phyloP scores from a whole-genome alignment of 2,888 invertebrate genomes.

The Coelinius sp. region DNA sequence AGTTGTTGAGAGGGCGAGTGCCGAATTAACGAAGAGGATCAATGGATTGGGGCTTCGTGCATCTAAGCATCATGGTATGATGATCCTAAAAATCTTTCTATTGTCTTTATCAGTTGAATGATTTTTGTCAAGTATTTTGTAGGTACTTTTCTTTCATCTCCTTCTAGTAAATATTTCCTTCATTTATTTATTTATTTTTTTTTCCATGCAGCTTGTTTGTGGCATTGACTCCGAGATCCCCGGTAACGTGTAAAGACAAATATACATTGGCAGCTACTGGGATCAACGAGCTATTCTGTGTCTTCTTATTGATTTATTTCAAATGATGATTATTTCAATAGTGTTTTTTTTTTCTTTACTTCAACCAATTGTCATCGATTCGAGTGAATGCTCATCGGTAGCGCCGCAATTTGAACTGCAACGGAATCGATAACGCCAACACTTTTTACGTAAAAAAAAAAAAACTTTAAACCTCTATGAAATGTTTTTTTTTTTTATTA shows the following conservation, averaged over 20 bases:
- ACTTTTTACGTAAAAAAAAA: conserved; percentile 36
- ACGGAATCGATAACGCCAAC: conserved; percentile 55
- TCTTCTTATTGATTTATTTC: background rate
- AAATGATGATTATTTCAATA: conserved; percentile 1
- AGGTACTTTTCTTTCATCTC: conserved; percentile 1
- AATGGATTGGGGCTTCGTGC: conserved; percentile 84
- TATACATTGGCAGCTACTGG: conserved; percentile 25
- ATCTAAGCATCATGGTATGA: conserved; percentile 71
- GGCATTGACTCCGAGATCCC: conserved; percentile 38
- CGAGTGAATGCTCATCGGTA: conserved; percentile 37
- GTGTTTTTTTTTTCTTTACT: conserved; percentile 1
- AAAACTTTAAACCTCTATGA: conserved; percentile 35
- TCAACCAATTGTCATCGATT: conserved; percentile 24
- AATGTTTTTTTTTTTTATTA: background rate
- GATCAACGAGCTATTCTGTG: conserved; percentile 35
- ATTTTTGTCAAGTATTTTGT: background rate
- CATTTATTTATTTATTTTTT: conserved; percentile 16
- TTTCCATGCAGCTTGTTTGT: conserved; percentile 40
- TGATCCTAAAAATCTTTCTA: no score
- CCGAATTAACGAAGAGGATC: conserved; percentile 90
- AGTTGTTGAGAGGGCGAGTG: conserved; percentile 92
- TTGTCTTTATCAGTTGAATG: background rate
- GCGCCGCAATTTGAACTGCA: conserved; percentile 55
- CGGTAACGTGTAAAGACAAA: conserved; percentile 35
- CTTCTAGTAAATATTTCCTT: background rate